Percentiles rank a stretch among this genome's conserved stretches.
phyloP scores from a whole-genome alignment of 2,888 invertebrate genomes.

The Ferrisia virgata region DNA sequence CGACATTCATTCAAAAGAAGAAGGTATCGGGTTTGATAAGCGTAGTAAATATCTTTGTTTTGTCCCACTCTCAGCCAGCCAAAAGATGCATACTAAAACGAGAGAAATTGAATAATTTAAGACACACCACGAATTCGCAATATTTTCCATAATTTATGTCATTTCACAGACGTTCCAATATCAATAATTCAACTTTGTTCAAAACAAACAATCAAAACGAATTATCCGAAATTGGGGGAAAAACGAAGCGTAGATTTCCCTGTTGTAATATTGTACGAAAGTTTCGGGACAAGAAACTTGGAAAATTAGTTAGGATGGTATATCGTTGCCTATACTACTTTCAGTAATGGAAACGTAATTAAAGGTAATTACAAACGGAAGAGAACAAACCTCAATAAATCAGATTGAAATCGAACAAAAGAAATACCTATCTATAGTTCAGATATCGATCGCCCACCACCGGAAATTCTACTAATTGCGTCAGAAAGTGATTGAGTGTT shows the following conservation, averaged over 20 bases:
- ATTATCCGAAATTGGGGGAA: slow-evolving; percentile 24
- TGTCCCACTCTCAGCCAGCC: not conserved
- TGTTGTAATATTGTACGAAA: not conserved
- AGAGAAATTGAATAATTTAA: slow-evolving; percentile 14
- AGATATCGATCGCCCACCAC: not conserved
- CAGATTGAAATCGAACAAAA: slow-evolving; percentile 37
- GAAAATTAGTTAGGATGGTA: slow-evolving; percentile 31
- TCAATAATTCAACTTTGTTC: slow-evolving; percentile 25
- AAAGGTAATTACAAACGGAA: slow-evolving; percentile 35
- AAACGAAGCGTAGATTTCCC: slow-evolving; percentile 19
- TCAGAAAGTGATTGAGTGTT: slow-evolving; percentile 28
- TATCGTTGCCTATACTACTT: not conserved
- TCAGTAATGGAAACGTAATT: slow-evolving; percentile 34
- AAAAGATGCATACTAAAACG: not conserved
- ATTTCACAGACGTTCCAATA: slow-evolving; percentile 7
- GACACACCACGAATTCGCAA: not conserved
- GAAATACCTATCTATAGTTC: not conserved
- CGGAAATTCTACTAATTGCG: slow-evolving; percentile 31
- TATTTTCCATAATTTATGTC: not conserved
- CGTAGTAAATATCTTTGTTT: not conserved
- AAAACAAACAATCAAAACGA: slow-evolving; percentile 27
- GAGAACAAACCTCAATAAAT: slow-evolving; percentile 33
- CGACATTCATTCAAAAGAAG: too few relatives aligned
- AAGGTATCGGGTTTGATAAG: too few relatives aligned
- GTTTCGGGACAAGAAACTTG: slow-evolving; percentile 20